Conservation (phyloP, 1,140 invertebrate species). For the Drosophila bocki region DNA sequence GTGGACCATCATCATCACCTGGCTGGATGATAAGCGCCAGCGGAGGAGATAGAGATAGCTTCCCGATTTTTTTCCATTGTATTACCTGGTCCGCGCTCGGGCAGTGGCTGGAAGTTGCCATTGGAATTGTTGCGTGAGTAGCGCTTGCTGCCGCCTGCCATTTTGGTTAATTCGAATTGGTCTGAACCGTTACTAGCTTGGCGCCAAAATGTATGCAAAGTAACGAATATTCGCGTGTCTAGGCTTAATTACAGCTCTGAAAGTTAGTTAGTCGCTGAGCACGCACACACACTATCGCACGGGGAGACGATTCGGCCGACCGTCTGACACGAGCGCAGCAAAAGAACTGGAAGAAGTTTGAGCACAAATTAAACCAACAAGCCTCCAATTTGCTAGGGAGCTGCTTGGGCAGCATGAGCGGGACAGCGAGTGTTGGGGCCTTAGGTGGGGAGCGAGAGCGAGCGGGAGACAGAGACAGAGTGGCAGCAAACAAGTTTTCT, state of each 20-base stretch:
- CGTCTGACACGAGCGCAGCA: constrained; percentile 71
- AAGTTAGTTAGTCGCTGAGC: constrained; percentile 43
- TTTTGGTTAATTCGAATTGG: constrained; percentile 43
- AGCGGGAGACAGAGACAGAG: constrained; percentile 4
- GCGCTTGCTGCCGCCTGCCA: constrained; percentile 82
- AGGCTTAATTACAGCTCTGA: constrained; percentile 57
- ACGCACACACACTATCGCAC: constrained; percentile 28
- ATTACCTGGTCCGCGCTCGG: constrained; percentile 85
- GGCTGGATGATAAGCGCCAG: constrained; percentile 19
- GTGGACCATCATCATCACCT: constrained; percentile 26
- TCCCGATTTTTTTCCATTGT: constrained; percentile 2
- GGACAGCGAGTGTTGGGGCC: constrained; percentile 24
- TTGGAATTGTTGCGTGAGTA: constrained; percentile 83
- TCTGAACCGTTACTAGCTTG: constrained; percentile 37
- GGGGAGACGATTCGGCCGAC: constrained; percentile 68
- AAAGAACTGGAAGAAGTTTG: constrained; percentile 81
- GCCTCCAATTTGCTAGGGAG: constrained; percentile 48
- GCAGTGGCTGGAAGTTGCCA: constrained; percentile 75
- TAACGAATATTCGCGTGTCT: constrained; percentile 60
- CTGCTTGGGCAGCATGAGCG: constrained; percentile 26
- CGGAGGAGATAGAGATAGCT: constrained; percentile 8
- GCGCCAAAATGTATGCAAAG: constrained; percentile 75
- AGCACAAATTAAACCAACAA: constrained; percentile 77
- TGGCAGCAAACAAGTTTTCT: constrained; percentile 69
- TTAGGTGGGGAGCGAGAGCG: constrained; percentile 7